phyloP scores from a whole-genome alignment of 2,888 invertebrate species.

The Podabrus alpinus region DNA sequence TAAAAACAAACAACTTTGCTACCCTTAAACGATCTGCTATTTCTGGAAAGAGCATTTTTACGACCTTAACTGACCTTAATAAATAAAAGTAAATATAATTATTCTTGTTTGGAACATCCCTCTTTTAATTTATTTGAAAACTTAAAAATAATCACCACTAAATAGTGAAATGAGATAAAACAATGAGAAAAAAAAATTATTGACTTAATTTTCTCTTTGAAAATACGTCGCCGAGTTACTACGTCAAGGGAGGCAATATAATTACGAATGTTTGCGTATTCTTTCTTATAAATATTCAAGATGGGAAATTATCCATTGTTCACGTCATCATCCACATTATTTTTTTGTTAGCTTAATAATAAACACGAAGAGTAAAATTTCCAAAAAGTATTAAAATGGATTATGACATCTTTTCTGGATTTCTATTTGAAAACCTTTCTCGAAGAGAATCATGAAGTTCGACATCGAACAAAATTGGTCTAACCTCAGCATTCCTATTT shows the following conservation, averaged over 20 bases:
- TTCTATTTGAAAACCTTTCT: no score
- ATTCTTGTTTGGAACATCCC: background rate
- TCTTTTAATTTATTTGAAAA: background rate
- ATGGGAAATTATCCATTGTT: background rate
- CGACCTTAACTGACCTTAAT: background rate
- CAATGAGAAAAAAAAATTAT: background rate
- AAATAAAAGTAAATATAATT: background rate
- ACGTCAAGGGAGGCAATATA: background rate
- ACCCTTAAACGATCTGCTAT: background rate
- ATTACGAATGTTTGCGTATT: background rate
- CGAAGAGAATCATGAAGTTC: no score
- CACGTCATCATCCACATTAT: background rate
- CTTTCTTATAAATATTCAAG: background rate
- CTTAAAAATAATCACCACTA: background rate
- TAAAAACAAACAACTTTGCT: background rate
- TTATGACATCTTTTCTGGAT: background rate
- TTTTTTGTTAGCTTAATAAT: background rate
- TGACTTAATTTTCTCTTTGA: background rate
- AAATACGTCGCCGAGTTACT: background rate
- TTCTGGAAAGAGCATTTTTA: background rate
- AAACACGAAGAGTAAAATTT: background rate
- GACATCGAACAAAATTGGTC: no score
- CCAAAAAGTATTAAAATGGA: background rate
- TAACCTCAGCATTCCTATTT: background rate
- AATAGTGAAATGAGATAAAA: background rate